Base-by-base conservation (phyloP, 2,113 vertebrate species). In the Petrocephalus microphthalmus region DNA sequence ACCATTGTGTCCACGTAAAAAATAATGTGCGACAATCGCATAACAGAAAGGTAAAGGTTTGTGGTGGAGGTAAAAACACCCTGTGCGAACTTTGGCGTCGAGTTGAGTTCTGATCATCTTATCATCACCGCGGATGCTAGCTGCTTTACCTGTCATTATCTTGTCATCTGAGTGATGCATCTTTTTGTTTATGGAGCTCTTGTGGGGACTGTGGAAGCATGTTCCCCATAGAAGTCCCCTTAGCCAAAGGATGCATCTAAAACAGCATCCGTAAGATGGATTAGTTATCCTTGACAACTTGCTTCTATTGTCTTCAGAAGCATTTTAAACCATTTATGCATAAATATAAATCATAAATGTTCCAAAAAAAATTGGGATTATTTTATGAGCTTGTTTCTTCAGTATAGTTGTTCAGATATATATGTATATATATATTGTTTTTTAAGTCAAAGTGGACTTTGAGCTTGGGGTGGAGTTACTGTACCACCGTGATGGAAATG, bases 141-240 rank as follows among this genome's bases (percentile, higher is more conserved):
- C 2, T 33, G 7, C 29, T 85, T 56, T 85, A 37, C 51, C 29
- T 85, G 84, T 33, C 15, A 3, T 85, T 85, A 85, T 13, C 84
- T 54, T 22, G 52, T 7, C 19, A 85, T 13, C 52, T 54, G 37
- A 85, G 52, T 85, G 7, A 56, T 85, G 19, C 25, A 49, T 85
- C 51, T 85, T 85, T 53, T 85, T 84, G 51, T 85, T 33, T 85
- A 85, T 85, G 51, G 84, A 85, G 54, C 47, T 47, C 25, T 54
- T 51, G 54, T 51, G 54, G 84, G 51, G 54, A 19, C n/a, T 1
- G 15, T 85, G 84, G 25, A 54, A 54, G 17, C 51, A 7, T 83
- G 45, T 22, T 53, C 4, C 51, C 51, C 22, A 25, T 29, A 33
- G 51, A 53, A 20, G 51, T 22, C n/a, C 84, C 49, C n/a, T 85